Evolutionary conservation across 2,888 invertebrate genomes (phyloP), one percentile per base, ranked within the genome.

Genomic region (Epinotia bilunana): DNA sequence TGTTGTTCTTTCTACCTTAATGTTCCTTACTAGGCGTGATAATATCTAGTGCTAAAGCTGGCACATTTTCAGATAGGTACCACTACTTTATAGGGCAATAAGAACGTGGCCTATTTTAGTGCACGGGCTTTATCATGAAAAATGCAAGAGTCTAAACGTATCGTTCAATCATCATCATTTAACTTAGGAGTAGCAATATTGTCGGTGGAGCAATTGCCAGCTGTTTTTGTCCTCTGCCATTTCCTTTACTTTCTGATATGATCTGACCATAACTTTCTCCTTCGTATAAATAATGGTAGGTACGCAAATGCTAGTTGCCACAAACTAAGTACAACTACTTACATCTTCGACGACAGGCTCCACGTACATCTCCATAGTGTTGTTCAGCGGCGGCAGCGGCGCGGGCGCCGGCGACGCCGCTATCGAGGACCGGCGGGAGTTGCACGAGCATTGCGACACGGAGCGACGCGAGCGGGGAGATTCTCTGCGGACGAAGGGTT

Each of bases 401-500:
- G 84, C 85, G 60, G 86, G 84, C 79, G 83, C 79, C 13, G 92
- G 92, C 0, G 94, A 91, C 2, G 94, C 89, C 0, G 92, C 92
- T 11, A 86, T 88, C n/a, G 93, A 92, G 0, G 93, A 93, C 57
- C 93, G 84, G 62, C 93, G 87, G 9, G 93, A 93, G 90, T 88
- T 90, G 92, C 93, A 93, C 57, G 93, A 93, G 75, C 93, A 94
- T 91, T 93, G 93, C 79, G 93, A 93, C 57, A 93, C 87, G 77
- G 93, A 94, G 77, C 94, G 92, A 77, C 93, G 92, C n/a, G 93
- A 93, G 0, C 93, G 92, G 89, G 94, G 93, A 91, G 94, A 94
- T 87, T 93, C 93, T 88, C 94, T 94, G 90, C 2, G 69, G 78
- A 84, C 83, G 87, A 86, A 11, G 28, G 20, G 4, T 64, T 46